Percentiles rank a stretch among this genome's conserved stretches.
Evolutionary conservation across 2,797 vertebrate genomes (phyloP).

Genomic region (Hypotaenidia okinawae): DNA sequence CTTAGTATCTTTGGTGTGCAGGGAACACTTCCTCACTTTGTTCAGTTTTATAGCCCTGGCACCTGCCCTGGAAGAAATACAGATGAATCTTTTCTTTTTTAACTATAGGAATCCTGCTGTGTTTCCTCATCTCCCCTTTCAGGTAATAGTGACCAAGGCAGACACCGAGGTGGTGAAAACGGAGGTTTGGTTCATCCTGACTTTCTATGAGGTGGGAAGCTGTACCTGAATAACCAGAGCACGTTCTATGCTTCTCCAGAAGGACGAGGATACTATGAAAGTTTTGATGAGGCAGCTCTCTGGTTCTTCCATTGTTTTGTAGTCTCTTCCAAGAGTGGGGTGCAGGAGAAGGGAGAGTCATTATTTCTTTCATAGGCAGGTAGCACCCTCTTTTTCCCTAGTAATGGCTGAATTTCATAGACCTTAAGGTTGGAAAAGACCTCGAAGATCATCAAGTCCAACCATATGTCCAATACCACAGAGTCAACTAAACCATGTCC

Average conservation of each 20-base stretch:
- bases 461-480: no score
- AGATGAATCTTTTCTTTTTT: not conserved
- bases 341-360: not conserved
- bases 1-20: not conserved
- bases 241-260: not conserved
- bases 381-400: not conserved
- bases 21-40: not conserved
- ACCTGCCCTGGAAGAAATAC: not conserved
- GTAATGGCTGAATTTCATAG: not conserved
- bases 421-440: no score
- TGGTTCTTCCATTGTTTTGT: not conserved
- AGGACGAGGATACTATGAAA: not conserved
- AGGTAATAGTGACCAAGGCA: not conserved
- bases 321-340: not conserved
- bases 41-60: not conserved
- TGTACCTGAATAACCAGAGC: accelerated
- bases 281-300: not conserved
- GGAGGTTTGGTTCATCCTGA: not conserved
- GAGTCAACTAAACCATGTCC: no score
- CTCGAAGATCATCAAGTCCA: no score
- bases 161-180: not conserved
- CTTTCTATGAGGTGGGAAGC: not conserved
- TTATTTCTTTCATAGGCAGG: not conserved
- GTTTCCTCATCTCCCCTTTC: not conserved
- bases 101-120: not conserved